phyloP scores from a whole-genome alignment of 2,113 vertebrate species.

The Poeciliopsis turrubarensis region DNA sequence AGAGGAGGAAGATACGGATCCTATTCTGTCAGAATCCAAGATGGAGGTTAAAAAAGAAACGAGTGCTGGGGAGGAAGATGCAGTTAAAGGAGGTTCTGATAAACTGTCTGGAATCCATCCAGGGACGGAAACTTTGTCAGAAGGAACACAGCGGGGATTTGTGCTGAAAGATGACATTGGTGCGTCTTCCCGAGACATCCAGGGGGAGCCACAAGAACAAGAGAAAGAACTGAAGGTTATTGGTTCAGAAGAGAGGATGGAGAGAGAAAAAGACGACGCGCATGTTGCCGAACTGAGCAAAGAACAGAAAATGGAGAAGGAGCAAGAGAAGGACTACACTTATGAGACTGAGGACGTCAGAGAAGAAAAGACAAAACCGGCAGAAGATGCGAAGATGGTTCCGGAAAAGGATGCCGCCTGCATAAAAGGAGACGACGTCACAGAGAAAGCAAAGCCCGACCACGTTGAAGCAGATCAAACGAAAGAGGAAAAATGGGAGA shows the following conservation, averaged over 20 bases:
- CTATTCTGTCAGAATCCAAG: conserved; percentile 26
- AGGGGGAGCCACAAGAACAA: conserved; percentile 18
- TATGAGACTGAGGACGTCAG: conserved; percentile 50
- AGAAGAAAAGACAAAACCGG: conserved; percentile 51
- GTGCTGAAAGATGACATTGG: conserved; percentile 14
- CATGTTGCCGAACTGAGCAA: conserved; percentile 72
- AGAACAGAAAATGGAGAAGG: conserved; percentile 77
- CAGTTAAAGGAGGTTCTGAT: conserved; percentile 25
- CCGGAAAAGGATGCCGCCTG: conserved; percentile 25
- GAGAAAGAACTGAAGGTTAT: conserved; percentile 13
- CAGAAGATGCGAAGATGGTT: conserved; percentile 16
- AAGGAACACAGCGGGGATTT: conserved; percentile 16
- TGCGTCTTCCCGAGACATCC: conserved; percentile 9
- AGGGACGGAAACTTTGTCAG: conserved; percentile 20
- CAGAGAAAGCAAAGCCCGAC: conserved; percentile 48
- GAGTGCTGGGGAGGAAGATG: conserved; percentile 5
- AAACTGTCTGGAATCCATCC: conserved; percentile 18
- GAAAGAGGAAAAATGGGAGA: conserved; percentile 74
- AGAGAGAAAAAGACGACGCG: conserved; percentile 73
- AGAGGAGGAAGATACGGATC: conserved; percentile 33
- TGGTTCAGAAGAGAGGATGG: conserved; percentile 49
- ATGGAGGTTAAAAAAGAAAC: conserved; percentile 29
- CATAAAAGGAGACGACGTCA: conserved; percentile 27
- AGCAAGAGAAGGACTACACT: conserved; percentile 70
- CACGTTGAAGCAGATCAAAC: conserved; percentile 48